phyloP scores from a whole-genome alignment of 2,888 invertebrate species.

The Torymus tubicola region DNA sequence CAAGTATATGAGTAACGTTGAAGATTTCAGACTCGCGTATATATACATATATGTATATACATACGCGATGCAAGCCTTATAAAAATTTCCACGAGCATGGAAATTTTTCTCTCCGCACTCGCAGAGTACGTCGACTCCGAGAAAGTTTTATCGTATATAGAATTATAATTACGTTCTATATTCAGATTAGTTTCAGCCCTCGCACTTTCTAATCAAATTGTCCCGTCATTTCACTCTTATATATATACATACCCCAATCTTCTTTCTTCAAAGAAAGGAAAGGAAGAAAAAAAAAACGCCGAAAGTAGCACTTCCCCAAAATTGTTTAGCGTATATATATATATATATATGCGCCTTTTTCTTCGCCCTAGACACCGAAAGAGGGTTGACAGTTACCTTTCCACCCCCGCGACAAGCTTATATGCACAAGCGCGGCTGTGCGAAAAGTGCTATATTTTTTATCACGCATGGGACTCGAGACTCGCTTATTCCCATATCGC shows the following conservation, averaged over 20 bases:
- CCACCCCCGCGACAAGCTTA: neutral
- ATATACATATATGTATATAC: neutral
- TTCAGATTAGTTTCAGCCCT: neutral
- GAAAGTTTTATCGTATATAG: neutral
- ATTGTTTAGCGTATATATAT: constrained; percentile 49
- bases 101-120: neutral
- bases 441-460: constrained; percentile 68
- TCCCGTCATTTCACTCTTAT: neutral
- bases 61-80: too few species aligned
- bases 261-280: too few species aligned
- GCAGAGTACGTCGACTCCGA: neutral
- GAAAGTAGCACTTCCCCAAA: constrained; percentile 19
- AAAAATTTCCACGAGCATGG: neutral
- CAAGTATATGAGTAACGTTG: neutral
- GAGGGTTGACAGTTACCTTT: too few species aligned
- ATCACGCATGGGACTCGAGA: constrained; percentile 69
- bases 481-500: constrained; percentile 64
- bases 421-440: constrained; percentile 36
- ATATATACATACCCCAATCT: too few species aligned
- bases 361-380: too few species aligned
- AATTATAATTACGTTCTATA: neutral
- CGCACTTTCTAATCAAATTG: constrained; percentile 8
- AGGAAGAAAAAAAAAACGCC: too few species aligned
- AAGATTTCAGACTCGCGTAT: neutral
- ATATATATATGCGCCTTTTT: neutral